Evolutionary conservation across 2,113 vertebrate genomes (phyloP), one percentile per base, ranked within the genome.

Genomic region (Hippocampus zosterae): DNA sequence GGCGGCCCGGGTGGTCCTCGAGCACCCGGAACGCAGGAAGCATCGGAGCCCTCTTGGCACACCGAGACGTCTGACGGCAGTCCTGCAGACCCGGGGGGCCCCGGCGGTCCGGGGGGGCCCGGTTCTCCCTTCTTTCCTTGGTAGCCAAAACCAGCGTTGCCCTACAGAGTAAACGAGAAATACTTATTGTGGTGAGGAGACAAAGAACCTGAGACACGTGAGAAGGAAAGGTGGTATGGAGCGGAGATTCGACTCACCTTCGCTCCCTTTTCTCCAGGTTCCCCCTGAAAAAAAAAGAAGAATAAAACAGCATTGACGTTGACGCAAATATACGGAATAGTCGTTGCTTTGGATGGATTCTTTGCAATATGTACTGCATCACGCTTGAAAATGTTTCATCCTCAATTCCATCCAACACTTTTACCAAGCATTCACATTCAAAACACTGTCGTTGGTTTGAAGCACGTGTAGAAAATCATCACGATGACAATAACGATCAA

Each of bases 101-200:
- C 94, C 0, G 91, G 81, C 0, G 70, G 80, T 0, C 94, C 94
- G 2, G 62, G 37, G 0, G 37, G 63, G 0, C 96, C 96, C 0
- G 88, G 88, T 0, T 98, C 95, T 12, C 95, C 95, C 77, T 98
- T 97, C 63, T 84, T 78, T 56, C 93, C 95, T 33, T 92, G 92
- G 64, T 94, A 94, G 9, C 93, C 93, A 85, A 95, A 94, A 0
- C 95, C 95, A 62, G 93, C 91, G 0, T 67, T 92, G 80, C 92
- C 95, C 96, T 98, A 75, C 9, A 33, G 53, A 67, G 37, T 2
- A 70, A 62, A 81, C 16, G 19, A 21, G 72, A 42, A 29, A 62
- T 1, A 19, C 40, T 71, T 21, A 19, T 5, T 11, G 5, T 5
- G 46, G 53, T 52, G 19, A 7, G 6, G 6, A 19, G 4, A 29